Base-by-base conservation (phyloP, 1,140 invertebrate genomes). In the Neuroterus valhalla region DNA sequence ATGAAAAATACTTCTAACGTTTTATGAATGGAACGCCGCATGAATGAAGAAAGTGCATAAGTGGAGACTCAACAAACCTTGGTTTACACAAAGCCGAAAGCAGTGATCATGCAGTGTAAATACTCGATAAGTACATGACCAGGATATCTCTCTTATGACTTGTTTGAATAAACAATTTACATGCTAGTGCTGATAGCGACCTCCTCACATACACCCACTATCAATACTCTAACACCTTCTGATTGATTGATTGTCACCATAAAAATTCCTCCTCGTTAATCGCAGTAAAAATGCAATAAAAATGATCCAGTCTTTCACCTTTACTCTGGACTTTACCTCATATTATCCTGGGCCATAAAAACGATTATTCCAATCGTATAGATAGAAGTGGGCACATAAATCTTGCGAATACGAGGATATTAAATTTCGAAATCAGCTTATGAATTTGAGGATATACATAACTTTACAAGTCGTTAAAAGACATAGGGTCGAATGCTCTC, bases 231-330 rank as follows among this genome's bases (percentile, higher is more conserved):
- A 5, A 62, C 31, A 31, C 31, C 31, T 62, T 62, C 31, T 62
- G 55, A 62, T 62, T 62, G 26, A 62, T 62, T 62, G 31, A 26
- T 31, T 62, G 31, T 62, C 55, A 62, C 55, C 55, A 26, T 62
- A 62, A 62, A 62, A 62, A 26, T 62, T 31, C 55, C 31, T 62
- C 55, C 55, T 62, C 23, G 55, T 62, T 62, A 62, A 62, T 62
- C 55, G 55, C 55, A 31, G 55, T 62, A 62, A 62, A 62, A 62
- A 62, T 38, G 55, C 55, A 62, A 62, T 62, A 62, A 62, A 62
- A 62, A 62, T 62, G 31, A 62, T 62, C 15, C 26, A 15, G 55
- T 62, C 26, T 62, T 38, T 38, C 31, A 38, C 6, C 31, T 38
- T 38, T 38, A 38, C 31, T 38, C 31, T 38, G 31, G 31, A 38